phyloP scores from a whole-genome alignment of 2,888 invertebrate species.

The Stenodema calcarata region DNA sequence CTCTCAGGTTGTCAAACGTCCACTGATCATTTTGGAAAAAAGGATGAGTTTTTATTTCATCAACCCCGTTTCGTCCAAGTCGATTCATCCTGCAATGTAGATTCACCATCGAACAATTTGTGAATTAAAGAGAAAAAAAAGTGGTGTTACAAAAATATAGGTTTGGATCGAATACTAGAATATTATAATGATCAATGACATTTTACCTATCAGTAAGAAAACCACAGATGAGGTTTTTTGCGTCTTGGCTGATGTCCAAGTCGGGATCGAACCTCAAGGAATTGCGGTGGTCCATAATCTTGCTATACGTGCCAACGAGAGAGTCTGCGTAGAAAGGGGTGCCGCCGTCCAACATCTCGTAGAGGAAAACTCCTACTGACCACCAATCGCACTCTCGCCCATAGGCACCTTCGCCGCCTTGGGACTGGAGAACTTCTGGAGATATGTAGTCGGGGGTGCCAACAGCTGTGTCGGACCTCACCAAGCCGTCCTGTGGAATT shows the following conservation, averaged over 20 bases:
- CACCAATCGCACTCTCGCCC: conserved; percentile 99
- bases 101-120: not conserved
- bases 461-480: conserved; percentile 96
- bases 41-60: conserved; percentile 91
- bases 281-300: conserved; percentile 98
- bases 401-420: conserved; percentile 94
- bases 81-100: conserved; percentile 62
- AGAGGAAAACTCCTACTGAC: conserved; percentile 98
- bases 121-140: not conserved
- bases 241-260: conserved; percentile 86
- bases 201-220: conserved; percentile 86
- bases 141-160: too few relatives aligned
- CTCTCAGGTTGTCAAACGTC: conserved; percentile 94
- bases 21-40: conserved; percentile 98
- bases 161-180: too few relatives aligned
- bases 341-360: conserved; percentile 98
- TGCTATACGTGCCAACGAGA: conserved; percentile 96
- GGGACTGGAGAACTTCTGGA: conserved; percentile 96
- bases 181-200: not conserved
- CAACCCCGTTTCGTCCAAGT: conserved; percentile 89
- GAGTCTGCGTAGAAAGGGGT: conserved; percentile 98
- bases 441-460: conserved; percentile 99
- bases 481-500: conserved; percentile 81
- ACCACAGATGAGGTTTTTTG: conserved; percentile 88
- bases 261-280: conserved; percentile 92